Base-by-base conservation (phyloP, 1,140 invertebrate genomes). In the Brachionus paranguensis region DNA sequence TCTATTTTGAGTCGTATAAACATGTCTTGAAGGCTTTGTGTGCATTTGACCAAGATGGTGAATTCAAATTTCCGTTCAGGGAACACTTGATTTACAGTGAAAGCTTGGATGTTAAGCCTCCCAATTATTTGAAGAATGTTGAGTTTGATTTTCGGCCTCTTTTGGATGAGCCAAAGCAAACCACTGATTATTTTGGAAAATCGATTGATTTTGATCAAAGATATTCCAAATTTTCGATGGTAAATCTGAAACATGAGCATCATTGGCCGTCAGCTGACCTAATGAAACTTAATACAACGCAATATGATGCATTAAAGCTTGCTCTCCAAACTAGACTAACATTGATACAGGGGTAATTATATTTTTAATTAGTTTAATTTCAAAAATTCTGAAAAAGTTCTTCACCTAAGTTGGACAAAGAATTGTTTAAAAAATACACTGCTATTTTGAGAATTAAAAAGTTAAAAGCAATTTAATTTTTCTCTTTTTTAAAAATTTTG, bases 321-420 rank as follows among this genome's bases (percentile, higher is more conserved):
- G 90, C 90, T 7, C 85, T 92, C 1, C 90, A 87, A 24, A 89
- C 88, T 78, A 89, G 91, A 85, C 79, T 92, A 17, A 88, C 91
- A 3, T 89, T 96, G 2, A 95, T 95, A 85, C 94, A 95, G 90
- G 92, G 78, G 72, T 76, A 76, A n/a, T 53, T 53, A 14, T 53
- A 6, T 53, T 14, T 53, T 53, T 53, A 53, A 53, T n/a, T 14
- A 50, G 3, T 53, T 53, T 53, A 29, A 3, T 14, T 53, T 2
- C 7, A n/a, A n/a, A 14, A n/a, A n/a, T 53, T 2, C 17, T 7
- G 6, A 14, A 53, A 53, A 5, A 6, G 33, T n/a, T n/a, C 6
- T 17, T 5, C 11, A 53, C 14, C 33, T 7, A 6, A 37, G 33
- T 5, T 37, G 33, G 33, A 37, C 7, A 37, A 7, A 37, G 33